These are phyloP conservation scores for Odontocolon sp. DNA, from an alignment of 2,888 invertebrate genomes.

Conservation along the genomic window DNA sequence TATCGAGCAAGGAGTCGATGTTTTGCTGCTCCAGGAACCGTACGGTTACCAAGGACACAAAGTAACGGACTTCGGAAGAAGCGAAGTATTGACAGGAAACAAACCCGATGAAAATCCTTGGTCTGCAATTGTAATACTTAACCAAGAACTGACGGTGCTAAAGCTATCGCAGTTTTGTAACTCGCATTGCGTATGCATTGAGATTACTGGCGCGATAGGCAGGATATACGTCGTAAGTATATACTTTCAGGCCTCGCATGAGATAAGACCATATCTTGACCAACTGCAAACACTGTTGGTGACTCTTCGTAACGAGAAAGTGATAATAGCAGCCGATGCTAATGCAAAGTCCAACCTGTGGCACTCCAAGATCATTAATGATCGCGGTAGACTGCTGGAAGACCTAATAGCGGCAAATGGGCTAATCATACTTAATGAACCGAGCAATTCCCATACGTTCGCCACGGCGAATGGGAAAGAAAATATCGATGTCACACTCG, in stretches of 20 bases:
- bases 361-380: conserved; percentile 9
- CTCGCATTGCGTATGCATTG: neutral
- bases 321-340: neutral
- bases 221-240: too few species aligned
- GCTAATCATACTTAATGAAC: conserved; percentile 13
- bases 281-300: neutral
- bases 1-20: neutral
- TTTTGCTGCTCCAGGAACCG: conserved; percentile 47
- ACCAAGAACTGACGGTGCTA: neutral
- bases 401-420: neutral
- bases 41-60: neutral
- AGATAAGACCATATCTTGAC: neutral
- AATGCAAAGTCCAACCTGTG: conserved; percentile 30
- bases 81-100: neutral
- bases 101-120: neutral
- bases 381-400: neutral
- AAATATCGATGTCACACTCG: neutral
- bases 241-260: neutral
- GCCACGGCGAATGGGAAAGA: neutral
- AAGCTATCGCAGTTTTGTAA: neutral
- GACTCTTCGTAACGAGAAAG: neutral
- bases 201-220: too few species aligned
- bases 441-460: conserved; percentile 19
- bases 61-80: neutral
- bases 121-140: neutral